phyloP scores from a whole-genome alignment of 1,140 invertebrate species.

The Vanessa tameamea region DNA sequence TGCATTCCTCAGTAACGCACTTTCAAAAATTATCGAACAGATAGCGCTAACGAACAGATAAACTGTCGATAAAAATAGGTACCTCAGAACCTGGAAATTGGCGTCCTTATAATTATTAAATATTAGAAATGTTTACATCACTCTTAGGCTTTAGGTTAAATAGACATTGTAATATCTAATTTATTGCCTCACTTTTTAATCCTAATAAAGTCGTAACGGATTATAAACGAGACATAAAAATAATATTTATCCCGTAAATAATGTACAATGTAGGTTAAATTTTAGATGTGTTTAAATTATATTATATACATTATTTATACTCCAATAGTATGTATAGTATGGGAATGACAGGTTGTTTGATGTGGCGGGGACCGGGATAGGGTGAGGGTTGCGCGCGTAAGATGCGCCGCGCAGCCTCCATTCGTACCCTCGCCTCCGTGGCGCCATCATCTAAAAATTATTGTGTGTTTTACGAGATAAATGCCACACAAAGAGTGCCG shows the following conservation, averaged over 20 bases:
- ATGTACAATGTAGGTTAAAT: too few species aligned
- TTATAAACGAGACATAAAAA: too few species aligned
- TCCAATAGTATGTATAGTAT: not conserved
- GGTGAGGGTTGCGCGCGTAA: slow-evolving; percentile 66
- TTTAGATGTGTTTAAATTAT: not conserved
- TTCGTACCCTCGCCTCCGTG: slow-evolving; percentile 53
- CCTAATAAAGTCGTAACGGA: too few species aligned
- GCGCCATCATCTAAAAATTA: slow-evolving; percentile 65
- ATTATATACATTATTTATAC: not conserved
- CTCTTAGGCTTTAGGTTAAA: not conserved
- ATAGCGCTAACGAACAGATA: slow-evolving; percentile 9
- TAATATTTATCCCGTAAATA: too few species aligned
- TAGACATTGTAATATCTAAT: not conserved
- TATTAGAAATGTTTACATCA: not conserved
- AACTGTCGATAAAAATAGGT: too few species aligned
- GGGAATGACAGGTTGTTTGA: slow-evolving; percentile 19
- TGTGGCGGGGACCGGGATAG: slow-evolving; percentile 42
- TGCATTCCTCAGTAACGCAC: not conserved
- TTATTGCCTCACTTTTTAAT: not conserved
- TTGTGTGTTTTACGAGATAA: slow-evolving; percentile 53
- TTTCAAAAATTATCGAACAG: not conserved
- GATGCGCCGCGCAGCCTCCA: slow-evolving; percentile 76
- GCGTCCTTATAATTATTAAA: too few species aligned
- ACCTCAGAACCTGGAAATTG: not conserved
- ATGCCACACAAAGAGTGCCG: slow-evolving; percentile 50